phyloP scores from a whole-genome alignment of 1,140 invertebrate genomes.

The Drosophila pruinosa region DNA sequence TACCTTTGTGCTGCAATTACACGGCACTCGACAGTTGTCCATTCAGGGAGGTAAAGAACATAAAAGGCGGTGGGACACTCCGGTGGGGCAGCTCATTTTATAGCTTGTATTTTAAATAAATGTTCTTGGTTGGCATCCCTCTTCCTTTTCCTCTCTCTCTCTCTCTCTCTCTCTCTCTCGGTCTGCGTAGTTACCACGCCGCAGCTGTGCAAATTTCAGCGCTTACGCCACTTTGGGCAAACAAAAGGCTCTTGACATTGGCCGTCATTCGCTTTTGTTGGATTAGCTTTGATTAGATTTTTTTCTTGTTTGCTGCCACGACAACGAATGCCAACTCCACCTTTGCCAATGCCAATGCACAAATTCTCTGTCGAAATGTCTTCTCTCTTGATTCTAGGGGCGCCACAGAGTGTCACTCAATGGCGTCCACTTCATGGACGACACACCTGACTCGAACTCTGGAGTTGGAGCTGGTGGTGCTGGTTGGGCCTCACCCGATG shows the following conservation, averaged over 20 bases:
- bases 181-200: constrained; percentile 36
- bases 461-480: too few species aligned
- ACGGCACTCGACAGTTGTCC: constrained; percentile 61
- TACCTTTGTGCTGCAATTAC: constrained; percentile 75
- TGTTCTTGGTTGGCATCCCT: constrained; percentile 32
- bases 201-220: constrained; percentile 69
- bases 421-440: constrained; percentile 19
- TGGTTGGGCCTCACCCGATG: constrained; percentile 3
- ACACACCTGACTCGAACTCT: constrained; percentile 31
- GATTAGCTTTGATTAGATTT: constrained; percentile 82
- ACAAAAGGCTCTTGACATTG: constrained; percentile 75
- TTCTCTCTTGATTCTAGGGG: constrained; percentile 15
- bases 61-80: not conserved
- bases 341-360: not conserved
- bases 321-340: constrained; percentile 4
- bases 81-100: constrained; percentile 66
- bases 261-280: constrained; percentile 75
- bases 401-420: constrained; percentile 61
- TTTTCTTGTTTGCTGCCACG: constrained; percentile 41
- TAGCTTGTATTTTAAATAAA: constrained; percentile 81
- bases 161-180: constrained; percentile 14
- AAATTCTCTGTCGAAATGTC: not conserved
- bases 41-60: not conserved
- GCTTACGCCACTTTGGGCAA: constrained; percentile 74
- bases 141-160: not conserved